Evolutionary conservation across 2,888 invertebrate species (phyloP).

Genomic region (Pharmacophagus antenor): DNA sequence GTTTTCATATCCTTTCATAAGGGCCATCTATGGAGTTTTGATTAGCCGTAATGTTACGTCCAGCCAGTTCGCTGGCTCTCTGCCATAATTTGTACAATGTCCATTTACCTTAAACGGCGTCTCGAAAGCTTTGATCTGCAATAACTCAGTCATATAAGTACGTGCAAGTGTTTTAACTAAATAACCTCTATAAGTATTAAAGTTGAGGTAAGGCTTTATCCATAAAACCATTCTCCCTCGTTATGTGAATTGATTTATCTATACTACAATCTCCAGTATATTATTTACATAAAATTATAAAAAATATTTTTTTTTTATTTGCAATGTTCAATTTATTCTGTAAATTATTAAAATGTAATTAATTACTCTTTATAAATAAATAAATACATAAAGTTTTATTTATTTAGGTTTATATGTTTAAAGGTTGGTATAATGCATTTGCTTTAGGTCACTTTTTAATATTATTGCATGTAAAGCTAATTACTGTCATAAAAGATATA

Average conservation of each 20-base stretch:
- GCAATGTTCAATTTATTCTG: no score
- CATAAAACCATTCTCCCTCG: neutral
- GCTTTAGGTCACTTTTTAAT: no score
- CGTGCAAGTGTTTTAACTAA: slow-evolving; percentile 16
- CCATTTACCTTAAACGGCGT: slow-evolving; percentile 23
- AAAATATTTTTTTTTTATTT: no score
- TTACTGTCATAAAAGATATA: neutral
- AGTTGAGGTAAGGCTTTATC: no score
- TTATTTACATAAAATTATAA: no score
- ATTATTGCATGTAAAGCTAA: neutral
- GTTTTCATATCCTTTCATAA: slow-evolving; percentile 17
- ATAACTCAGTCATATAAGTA: slow-evolving; percentile 5
- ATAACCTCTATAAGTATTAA: neutral
- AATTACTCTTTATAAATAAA: no score
- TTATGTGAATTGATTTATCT: no score
- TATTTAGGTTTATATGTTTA: no score
- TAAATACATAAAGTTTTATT: no score
- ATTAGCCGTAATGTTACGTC: slow-evolving; percentile 22
- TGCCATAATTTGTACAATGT: slow-evolving; percentile 18
- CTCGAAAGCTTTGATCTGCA: slow-evolving; percentile 17
- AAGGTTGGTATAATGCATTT: no score
- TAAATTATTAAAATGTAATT: no score
- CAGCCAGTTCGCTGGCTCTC: slow-evolving; percentile 10
- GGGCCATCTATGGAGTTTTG: slow-evolving; percentile 10
- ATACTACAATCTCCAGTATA: no score